Evolutionary conservation across 2,888 invertebrate species (phyloP).

Genomic region (Diarsia dahlii): DNA sequence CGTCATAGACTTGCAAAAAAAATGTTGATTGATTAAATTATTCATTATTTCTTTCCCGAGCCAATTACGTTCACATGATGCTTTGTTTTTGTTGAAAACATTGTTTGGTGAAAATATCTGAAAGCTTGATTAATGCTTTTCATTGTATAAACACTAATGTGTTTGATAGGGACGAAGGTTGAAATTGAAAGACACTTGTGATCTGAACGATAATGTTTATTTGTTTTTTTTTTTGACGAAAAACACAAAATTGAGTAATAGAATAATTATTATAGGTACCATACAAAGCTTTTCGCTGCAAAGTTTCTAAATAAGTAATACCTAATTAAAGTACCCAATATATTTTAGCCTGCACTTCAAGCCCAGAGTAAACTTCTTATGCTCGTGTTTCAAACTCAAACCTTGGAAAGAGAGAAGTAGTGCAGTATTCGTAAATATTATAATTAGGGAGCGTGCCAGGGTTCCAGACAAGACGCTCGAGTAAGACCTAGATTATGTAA

Average conservation of each 20-base stretch:
- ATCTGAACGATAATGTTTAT: too few species aligned
- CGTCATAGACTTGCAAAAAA: background rate
- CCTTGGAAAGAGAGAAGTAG: background rate
- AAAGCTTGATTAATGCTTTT: background rate
- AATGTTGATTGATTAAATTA: conserved; percentile 4
- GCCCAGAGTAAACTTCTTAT: background rate
- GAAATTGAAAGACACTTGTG: background rate
- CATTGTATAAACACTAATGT: background rate
- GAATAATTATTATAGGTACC: background rate
- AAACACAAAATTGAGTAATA: background rate
- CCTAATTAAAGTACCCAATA: background rate
- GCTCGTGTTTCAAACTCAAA: background rate
- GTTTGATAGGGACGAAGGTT: background rate
- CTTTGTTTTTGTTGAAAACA: background rate
- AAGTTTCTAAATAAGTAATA: background rate
- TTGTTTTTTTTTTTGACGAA: background rate
- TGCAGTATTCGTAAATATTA: conserved; percentile 49
- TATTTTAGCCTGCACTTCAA: background rate
- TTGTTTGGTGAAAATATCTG: background rate
- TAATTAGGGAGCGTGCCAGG: conserved; percentile 30
- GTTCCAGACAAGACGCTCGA: conserved; percentile 3
- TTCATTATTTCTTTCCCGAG: background rate
- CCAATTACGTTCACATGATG: conserved; percentile 1
- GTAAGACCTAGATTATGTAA: conserved; percentile 10
- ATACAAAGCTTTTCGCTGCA: background rate